Conservation (phyloP, 2,113 vertebrate species). For the Poeciliopsis prolifica region DNA sequence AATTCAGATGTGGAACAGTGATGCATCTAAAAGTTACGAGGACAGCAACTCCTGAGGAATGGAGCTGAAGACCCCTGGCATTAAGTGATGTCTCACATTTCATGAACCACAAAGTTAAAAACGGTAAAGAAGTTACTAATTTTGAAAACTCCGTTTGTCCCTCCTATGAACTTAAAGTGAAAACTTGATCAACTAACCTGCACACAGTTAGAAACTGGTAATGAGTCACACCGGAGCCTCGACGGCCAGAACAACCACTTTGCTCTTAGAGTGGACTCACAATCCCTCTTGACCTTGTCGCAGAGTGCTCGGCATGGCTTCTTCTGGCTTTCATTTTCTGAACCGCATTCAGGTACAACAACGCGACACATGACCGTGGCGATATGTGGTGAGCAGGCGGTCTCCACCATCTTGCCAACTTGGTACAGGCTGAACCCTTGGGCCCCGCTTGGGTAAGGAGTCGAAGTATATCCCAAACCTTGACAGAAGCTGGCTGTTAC, state of each 20-base stretch:
- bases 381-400: slow-evolving; percentile 40
- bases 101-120: not conserved
- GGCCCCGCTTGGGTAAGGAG: slow-evolving; percentile 30
- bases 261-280: slow-evolving; percentile 32
- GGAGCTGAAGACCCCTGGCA: not conserved
- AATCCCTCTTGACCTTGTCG: slow-evolving; percentile 62
- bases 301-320: slow-evolving; percentile 68
- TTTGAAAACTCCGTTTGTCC: not conserved
- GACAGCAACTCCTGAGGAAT: not conserved
- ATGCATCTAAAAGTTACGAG: not conserved
- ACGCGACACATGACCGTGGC: slow-evolving; percentile 58
- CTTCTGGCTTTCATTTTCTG: slow-evolving; percentile 13
- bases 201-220: slow-evolving; percentile 56
- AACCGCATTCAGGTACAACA: slow-evolving; percentile 61
- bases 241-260: slow-evolving; percentile 42
- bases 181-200: slow-evolving; percentile 31
- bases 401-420: slow-evolving; percentile 55
- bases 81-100: not conserved
- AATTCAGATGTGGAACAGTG: not conserved
- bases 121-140: not conserved
- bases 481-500: slow-evolving; percentile 55
- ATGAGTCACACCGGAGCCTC: slow-evolving; percentile 38
- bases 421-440: slow-evolving; percentile 40
- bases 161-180: not conserved
- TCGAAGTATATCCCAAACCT: slow-evolving; percentile 57